These are phyloP conservation scores for Ondatra zibethicus DNA, from an alignment of 2,113 vertebrate species.

Conservation along the genomic window DNA sequence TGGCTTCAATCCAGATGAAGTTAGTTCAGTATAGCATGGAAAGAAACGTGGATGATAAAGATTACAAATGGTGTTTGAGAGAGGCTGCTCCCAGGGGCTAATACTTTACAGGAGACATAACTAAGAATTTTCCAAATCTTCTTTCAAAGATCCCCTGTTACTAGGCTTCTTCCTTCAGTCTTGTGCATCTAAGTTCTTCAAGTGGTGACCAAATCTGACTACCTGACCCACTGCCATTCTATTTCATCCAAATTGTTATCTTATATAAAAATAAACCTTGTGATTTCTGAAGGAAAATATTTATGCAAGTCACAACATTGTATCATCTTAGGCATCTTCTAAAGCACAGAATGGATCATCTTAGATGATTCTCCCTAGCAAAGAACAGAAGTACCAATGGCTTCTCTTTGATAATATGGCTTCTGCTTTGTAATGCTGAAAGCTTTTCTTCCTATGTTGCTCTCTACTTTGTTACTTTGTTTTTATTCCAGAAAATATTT, in stretches of 20 bases:
- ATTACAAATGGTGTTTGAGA: neutral
- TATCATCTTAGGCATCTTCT: neutral
- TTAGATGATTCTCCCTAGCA: neutral
- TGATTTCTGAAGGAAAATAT: neutral
- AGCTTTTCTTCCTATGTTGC: constrained; percentile 51
- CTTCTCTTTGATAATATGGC: neutral
- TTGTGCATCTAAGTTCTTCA: neutral
- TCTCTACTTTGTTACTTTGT: constrained; percentile 63
- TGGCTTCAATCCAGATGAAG: neutral
- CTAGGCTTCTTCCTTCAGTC: neutral
- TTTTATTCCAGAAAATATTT: constrained; percentile 79
- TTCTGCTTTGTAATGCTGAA: neutral
- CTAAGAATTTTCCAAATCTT: neutral
- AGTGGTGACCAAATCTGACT: neutral
- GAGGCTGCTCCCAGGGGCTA: neutral
- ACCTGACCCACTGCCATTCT: neutral
- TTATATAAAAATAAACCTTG: neutral
- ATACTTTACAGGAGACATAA: neutral
- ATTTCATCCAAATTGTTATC: neutral
- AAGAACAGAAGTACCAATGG: neutral
- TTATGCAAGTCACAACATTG: neutral
- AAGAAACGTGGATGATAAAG: constrained; percentile 8
- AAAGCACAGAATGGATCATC: neutral
- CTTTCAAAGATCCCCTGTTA: neutral
- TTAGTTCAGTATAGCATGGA: constrained; percentile 26